Evolutionary conservation across 37 sponge, comb jelly and placozoan species (phyloP), one percentile per base, ranked within the genome.

Genomic region (Petrosia ficiformis): DNA sequence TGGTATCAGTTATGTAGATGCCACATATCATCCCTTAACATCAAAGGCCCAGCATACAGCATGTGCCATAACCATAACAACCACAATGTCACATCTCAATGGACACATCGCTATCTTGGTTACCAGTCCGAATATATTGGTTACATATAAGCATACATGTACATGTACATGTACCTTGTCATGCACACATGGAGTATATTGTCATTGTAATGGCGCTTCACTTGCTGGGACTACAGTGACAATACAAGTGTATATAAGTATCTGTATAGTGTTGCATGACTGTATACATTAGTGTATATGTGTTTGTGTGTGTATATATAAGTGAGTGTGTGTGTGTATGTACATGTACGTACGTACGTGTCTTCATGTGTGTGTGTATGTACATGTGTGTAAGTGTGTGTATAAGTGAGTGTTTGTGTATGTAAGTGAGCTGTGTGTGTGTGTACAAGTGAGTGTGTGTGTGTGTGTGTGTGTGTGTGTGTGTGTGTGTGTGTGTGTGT

Each of bases 321-420:
- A 25, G 66, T 64, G 33, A 25, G 66, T 64, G 33, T 64, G 66
- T 64, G 33, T 64, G 66, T 64, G 33, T 64, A 28, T 64, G 33
- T 64, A 28, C 24, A 16, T 64, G 66, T 64, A 16, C 24, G 66
- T 64, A 16, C 24, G 66, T 64, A 16, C 24, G 66, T 64, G 33
- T 64, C 26, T 64, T 8, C 24, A 28, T 64, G 33, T 64, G 66
- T 8, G 33, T 64, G 66, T 64, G 33, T 64, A 28, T 64, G 33
- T 64, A 28, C 24, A 16, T 64, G 66, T 64, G 33, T 16, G 66
- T 64, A 16, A 8, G 66, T 29, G 33, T 28, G 66, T 64, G 33
- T 8, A 28, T 64, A 22, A 31, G 66, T 64, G 33, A 25, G 66
- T 64, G 33, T 64, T 19, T 64, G 33, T 64, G 66, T 68, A 11